phyloP scores from a whole-genome alignment of 2,888 invertebrate genomes.

The Drosophila leonis region DNA sequence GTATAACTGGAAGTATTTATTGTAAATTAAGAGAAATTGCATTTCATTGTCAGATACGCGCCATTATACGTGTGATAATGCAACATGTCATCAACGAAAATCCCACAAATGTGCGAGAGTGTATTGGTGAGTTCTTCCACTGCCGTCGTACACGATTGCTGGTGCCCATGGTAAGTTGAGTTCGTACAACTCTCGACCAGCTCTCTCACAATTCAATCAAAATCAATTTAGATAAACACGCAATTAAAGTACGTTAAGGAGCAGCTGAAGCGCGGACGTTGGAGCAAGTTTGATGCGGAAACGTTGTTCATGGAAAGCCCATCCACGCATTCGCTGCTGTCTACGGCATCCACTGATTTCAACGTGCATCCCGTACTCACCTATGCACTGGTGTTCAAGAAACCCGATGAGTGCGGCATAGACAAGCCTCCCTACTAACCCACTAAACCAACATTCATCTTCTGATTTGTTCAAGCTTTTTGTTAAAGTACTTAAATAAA shows the following conservation, averaged over 20 bases:
- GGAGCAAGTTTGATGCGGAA: constrained; percentile 73
- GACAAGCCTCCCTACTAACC: constrained; percentile 59
- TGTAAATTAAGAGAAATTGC: too few species aligned
- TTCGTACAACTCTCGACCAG: not conserved
- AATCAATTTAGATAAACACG: constrained; percentile 57
- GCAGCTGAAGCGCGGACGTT: constrained; percentile 62
- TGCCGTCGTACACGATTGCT: constrained; percentile 59
- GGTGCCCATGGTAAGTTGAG: constrained; percentile 54
- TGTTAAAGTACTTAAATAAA: not conserved
- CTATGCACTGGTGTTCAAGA: constrained; percentile 67
- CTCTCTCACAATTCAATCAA: not conserved
- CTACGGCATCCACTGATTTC: constrained; percentile 50
- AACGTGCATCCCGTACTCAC: constrained; percentile 68
- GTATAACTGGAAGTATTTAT: too few species aligned
- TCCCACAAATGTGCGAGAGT: constrained; percentile 62
- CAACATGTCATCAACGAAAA: constrained; percentile 67
- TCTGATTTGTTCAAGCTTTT: not conserved
- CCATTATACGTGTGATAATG: constrained; percentile 75
- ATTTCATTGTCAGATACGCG: constrained; percentile 65
- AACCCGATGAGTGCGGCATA: constrained; percentile 71
- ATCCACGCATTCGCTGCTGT: constrained; percentile 69
- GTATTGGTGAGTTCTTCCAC: constrained; percentile 69
- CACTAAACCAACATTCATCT: not conserved
- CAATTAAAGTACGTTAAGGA: constrained; percentile 71
- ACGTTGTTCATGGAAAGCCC: constrained; percentile 61